These are phyloP conservation scores for Phymanthus crucifer DNA, from an alignment of 92 coral and sea anemone species.

Conservation along the genomic window DNA sequence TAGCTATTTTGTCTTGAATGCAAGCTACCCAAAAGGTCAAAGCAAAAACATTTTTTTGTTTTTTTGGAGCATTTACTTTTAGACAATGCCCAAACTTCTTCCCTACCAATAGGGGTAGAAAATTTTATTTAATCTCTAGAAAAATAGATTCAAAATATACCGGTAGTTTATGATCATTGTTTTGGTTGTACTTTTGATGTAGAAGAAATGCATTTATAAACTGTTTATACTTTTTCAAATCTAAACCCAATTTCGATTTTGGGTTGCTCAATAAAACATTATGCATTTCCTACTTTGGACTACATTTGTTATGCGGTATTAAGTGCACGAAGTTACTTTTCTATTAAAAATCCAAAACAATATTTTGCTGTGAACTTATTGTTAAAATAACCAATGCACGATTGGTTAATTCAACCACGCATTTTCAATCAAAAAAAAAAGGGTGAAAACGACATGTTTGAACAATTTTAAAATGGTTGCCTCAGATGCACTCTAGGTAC, in stretches of 20 bases:
- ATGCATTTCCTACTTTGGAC: constrained; percentile 7
- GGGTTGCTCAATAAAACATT: background rate
- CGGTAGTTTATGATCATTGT: background rate
- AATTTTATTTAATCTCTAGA: background rate
- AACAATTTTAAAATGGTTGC: constrained; percentile 19
- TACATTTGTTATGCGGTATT: background rate
- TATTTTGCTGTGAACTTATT: background rate
- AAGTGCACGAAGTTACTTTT: background rate
- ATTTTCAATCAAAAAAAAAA: constrained; percentile 6
- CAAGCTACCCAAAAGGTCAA: constrained; percentile 26
- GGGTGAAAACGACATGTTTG: background rate
- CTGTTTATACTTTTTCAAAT: background rate
- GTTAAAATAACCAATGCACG: constrained; percentile 1
- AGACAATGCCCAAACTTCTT: background rate
- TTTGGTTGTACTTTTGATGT: no score
- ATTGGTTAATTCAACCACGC: constrained; percentile 20
- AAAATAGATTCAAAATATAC: background rate
- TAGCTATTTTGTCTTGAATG: constrained; percentile 25
- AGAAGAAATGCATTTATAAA: background rate
- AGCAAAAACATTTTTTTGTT: background rate
- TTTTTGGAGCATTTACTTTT: background rate
- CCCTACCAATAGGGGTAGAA: background rate
- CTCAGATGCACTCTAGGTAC: constrained; percentile 21
- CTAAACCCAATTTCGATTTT: background rate
- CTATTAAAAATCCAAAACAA: background rate